Base-by-base conservation (phyloP, 2,113 vertebrate species). In the Lichenostomus cassidix region DNA sequence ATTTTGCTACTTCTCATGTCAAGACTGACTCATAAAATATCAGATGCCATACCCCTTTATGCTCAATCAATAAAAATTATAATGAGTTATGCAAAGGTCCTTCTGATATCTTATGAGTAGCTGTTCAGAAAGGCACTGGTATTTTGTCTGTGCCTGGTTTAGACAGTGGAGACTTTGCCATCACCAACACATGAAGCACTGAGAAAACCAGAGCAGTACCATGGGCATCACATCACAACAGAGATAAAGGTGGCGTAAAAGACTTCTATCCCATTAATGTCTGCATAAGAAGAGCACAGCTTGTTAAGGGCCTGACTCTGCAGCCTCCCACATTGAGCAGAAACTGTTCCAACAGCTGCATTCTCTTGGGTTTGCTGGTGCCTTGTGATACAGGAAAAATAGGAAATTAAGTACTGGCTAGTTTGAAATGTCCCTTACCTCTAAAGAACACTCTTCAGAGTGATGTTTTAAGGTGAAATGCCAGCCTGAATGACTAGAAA, bases 41-140 rank as follows among this genome's bases (percentile, higher is more conserved):
- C 41, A 73, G 75, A 65, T 86, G 59, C 56, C 42, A 71, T 22
- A 33, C 20, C 2, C 4, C 55, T 82, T 95, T 83, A 88, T 91
- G 94, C 83, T 84, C 23, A 94, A 19, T 80, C 65, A 68, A 80
- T 84, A 88, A 94, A 92, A 94, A 89, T 55, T 94, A 62, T 52
- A 93, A 81, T 35, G 56, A 96, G 42, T 74, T 92, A 60, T 5
- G 12, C 7, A 31, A 86, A 77, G 64, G 69, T 84, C 58, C 70
- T 95, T 93, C 78, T 89, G 71, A 77, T 63, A 79, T 20, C 58
- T 74, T 39, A 31, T 2, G 52, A 87, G 62, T 17, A 84, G 56
- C 58, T 83, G 37, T 83, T 71, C 47, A 63, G 82, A 87, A 90
- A 94, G 50, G 20, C 47, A 25, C 12, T 23, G 18, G 64, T 89